Conservation (phyloP, 1,140 invertebrate genomes). For the Cyphomyrmex costatus region DNA sequence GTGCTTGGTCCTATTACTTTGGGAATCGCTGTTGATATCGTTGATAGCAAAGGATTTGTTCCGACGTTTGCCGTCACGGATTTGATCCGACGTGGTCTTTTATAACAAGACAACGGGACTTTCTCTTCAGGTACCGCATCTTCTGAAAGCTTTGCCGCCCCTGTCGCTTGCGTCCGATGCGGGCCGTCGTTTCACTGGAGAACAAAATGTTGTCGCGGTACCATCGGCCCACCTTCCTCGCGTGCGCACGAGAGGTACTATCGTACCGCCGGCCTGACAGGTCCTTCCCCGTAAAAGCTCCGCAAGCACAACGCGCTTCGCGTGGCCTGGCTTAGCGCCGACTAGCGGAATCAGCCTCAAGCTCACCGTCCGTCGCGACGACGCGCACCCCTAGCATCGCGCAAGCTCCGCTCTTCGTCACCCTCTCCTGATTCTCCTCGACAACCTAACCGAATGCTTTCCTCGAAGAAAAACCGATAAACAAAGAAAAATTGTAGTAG, state of each 20-base stretch:
- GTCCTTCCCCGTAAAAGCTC: constrained; percentile 63
- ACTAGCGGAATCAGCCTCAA: constrained; percentile 80
- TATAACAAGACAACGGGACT: constrained; percentile 81
- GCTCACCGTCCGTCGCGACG: constrained; percentile 36
- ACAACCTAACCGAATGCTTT: background rate
- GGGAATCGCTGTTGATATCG: constrained; percentile 2
- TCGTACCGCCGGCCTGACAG: constrained; percentile 58
- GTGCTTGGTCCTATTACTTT: constrained; percentile 31
- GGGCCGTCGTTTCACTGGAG: constrained; percentile 60
- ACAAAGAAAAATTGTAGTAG: constrained; percentile 23
- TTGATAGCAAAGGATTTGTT: constrained; percentile 1
- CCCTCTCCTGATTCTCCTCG: constrained; percentile 38
- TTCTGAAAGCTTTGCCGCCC: constrained; percentile 53
- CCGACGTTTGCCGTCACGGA: constrained; percentile 47
- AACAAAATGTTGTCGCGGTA: constrained; percentile 69
- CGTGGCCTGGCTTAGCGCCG: constrained; percentile 82
- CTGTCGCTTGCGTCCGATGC: constrained; percentile 62
- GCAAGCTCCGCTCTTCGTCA: constrained; percentile 69
- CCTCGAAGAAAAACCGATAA: constrained; percentile 45
- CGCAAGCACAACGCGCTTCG: constrained; percentile 76
- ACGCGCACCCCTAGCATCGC: constrained; percentile 59
- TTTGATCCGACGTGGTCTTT: constrained; percentile 16
- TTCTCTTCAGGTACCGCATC: constrained; percentile 84
- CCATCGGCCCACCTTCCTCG: constrained; percentile 77
- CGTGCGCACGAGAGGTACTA: constrained; percentile 64